Evolutionary conservation across 2,797 vertebrate genomes (phyloP), one percentile per base, ranked within the genome.

Genomic region (Poecilia velifera): DNA sequence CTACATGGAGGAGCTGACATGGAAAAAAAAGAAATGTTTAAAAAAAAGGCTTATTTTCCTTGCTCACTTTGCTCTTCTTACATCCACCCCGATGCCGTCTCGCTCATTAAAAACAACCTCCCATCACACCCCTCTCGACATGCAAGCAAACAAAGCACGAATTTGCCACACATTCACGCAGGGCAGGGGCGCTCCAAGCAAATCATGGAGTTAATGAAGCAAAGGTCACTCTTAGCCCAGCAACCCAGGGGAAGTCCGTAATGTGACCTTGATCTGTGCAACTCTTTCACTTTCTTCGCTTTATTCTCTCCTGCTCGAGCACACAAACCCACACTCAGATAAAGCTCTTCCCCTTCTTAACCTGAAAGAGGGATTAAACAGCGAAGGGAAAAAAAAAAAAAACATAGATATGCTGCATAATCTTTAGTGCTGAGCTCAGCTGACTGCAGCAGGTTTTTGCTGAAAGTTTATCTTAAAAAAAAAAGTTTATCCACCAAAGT

Each of bases 401-500:
- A 74, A 73, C 82, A 86, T 78, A 89, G 87, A 92, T 86, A 88
- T 88, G 87, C 88, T 76, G 78, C 39, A 46, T 92, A 90, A 91
- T 93, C 91, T 92, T 70, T 76, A 16, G 72, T 80, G 91, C 91
- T 89, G 89, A 91, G 86, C 88, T 88, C 82, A 88, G 86, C 88
- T 51, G 55, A 84, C 81, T 86, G 87, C 82, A 78, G 66, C 25
- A 80, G 80, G 70, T 53, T 70, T 84, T 71, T 57, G 72, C 73
- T 41, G 39, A 82, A 89, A 85, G 55, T 84, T 87, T 43, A 47
- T 66, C 13, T 57, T 4, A 62, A 78, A 83, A 51, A 51, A 51
- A 8, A 22, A 86, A 85, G 68, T 83, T 87, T 76, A 64, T 55
- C 14, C 53, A 18, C 70, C 0, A n/a, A 73, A 68, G 71, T 74